Evolutionary conservation across 2,113 vertebrate species (phyloP).

Genomic region (Uria aalge): DNA sequence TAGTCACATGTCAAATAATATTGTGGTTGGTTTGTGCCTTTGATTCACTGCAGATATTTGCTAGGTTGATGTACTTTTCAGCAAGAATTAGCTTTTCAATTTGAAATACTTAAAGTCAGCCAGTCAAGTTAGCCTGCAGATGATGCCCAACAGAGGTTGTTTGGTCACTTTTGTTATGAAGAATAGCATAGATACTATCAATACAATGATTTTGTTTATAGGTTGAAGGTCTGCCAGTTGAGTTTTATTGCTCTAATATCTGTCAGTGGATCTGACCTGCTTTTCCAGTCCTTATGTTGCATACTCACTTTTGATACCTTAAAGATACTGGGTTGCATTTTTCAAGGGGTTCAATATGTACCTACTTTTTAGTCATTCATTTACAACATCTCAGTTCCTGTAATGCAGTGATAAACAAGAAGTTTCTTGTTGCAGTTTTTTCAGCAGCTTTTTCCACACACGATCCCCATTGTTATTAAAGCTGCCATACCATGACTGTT

Average conservation of each 20-base stretch:
- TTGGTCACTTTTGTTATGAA: background rate
- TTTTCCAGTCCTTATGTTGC: background rate
- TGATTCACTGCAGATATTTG: background rate
- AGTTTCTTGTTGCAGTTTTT: background rate
- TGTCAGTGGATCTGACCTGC: background rate
- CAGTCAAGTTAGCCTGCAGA: background rate
- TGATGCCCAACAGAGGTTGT: background rate
- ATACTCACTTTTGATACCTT: background rate
- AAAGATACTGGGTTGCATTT: background rate
- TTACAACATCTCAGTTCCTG: background rate
- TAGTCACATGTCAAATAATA: background rate
- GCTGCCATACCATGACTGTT: background rate
- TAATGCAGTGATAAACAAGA: background rate
- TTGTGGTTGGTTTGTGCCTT: background rate
- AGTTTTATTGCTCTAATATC: background rate
- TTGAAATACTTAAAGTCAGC: background rate
- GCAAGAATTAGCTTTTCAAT: background rate
- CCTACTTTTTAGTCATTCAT: background rate
- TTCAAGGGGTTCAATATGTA: accelerated
- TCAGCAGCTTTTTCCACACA: background rate
- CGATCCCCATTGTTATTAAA: background rate
- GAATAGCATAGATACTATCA: background rate
- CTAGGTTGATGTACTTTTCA: background rate
- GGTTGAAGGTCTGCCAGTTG: background rate
- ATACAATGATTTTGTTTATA: background rate